A percentile compares a stretch with the other conserved stretches of the same genome.
Evolutionary conservation across 2,113 vertebrate genomes (phyloP).

Genomic region (Dipodomys stephensi): DNA sequence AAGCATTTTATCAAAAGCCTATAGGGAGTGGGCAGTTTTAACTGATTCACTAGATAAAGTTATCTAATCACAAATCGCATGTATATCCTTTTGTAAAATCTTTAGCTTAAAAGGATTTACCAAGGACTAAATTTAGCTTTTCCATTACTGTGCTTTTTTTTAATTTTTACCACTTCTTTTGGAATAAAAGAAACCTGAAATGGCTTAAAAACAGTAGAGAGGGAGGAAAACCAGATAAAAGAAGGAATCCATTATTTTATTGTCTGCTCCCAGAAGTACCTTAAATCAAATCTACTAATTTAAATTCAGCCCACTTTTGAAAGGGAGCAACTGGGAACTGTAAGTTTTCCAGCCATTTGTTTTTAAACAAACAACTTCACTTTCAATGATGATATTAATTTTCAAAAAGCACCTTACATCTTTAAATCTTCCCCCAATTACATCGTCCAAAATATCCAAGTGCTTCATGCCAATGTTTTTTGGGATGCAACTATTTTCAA

Average conservation of each 20-base stretch:
- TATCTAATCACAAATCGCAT: slow-evolving; percentile 58
- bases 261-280: slow-evolving; percentile 39
- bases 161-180: slow-evolving; percentile 21
- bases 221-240: slow-evolving; percentile 44
- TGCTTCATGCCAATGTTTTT: slow-evolving; percentile 1
- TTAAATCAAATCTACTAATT: slow-evolving; percentile 62
- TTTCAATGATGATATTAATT: slow-evolving; percentile 52
- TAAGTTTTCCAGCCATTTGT: slow-evolving; percentile 31
- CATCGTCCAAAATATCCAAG: slow-evolving; percentile 18
- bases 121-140: slow-evolving; percentile 51
- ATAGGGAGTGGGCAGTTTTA: background rate
- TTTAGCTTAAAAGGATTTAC: slow-evolving; percentile 50
- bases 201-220: slow-evolving; percentile 52
- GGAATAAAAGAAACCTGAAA: slow-evolving; percentile 55
- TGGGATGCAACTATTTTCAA: slow-evolving; percentile 25
- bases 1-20: slow-evolving; percentile 57
- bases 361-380: slow-evolving; percentile 51
- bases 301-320: slow-evolving; percentile 55
- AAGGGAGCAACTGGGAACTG: slow-evolving; percentile 37
- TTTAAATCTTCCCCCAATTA: slow-evolving; percentile 49
- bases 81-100: slow-evolving; percentile 15
- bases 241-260: slow-evolving; percentile 29
- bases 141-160: slow-evolving; percentile 50
- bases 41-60: slow-evolving; percentile 37
- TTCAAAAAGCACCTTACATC: slow-evolving; percentile 48